Evolutionary conservation across 2,797 vertebrate species (phyloP).

Genomic region (Pteropus rufus): DNA sequence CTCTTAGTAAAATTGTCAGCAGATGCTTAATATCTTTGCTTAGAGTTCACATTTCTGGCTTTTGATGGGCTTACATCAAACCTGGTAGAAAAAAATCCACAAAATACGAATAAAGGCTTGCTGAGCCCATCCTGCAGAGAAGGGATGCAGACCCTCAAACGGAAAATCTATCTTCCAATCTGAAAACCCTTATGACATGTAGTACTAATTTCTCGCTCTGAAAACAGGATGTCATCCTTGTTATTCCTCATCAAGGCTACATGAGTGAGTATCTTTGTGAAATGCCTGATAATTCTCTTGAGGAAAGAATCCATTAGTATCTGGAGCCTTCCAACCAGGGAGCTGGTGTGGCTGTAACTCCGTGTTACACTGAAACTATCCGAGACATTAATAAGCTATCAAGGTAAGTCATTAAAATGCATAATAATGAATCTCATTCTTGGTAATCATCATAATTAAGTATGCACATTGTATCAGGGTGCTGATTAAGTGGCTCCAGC

Average conservation of each 20-base stretch:
- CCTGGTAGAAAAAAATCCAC: background rate
- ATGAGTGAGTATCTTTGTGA: background rate
- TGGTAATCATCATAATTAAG: slow-evolving; percentile 32
- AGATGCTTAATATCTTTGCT: background rate
- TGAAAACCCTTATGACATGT: background rate
- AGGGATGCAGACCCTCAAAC: background rate
- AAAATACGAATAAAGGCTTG: background rate
- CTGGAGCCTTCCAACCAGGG: background rate
- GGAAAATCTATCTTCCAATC: background rate
- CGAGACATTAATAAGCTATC: slow-evolving; percentile 2
- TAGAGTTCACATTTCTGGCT: background rate
- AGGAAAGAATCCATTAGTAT: background rate
- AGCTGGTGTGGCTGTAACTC: background rate
- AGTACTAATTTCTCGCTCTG: background rate
- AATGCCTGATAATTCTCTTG: background rate
- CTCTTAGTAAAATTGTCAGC: background rate
- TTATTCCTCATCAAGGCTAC: background rate
- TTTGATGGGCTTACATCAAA: background rate
- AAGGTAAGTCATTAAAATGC: background rate
- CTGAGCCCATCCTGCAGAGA: background rate
- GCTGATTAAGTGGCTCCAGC: slow-evolving; percentile 33
- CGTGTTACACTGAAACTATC: background rate
- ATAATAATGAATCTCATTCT: background rate
- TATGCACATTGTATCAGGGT: background rate
- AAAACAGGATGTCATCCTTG: background rate